phyloP scores from a whole-genome alignment of 2,797 vertebrate species.

The Rhinichthys osculus region DNA sequence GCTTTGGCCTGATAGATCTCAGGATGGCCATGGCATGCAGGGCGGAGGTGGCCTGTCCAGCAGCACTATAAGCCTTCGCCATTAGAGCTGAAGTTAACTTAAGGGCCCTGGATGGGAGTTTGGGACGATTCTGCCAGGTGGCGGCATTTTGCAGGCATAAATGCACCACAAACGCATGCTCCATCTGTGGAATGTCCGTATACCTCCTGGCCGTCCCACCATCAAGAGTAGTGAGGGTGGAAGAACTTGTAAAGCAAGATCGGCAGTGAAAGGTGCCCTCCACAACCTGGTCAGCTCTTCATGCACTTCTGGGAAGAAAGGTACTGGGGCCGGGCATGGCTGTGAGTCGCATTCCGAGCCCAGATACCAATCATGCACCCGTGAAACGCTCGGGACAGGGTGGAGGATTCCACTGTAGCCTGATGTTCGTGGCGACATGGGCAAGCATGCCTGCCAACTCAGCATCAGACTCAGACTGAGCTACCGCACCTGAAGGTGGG shows the following conservation, averaged over 20 bases:
- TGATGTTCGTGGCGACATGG: background rate
- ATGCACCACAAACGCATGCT: background rate
- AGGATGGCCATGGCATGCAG: background rate
- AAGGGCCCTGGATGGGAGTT: background rate
- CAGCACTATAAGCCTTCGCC: background rate
- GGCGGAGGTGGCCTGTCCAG: background rate
- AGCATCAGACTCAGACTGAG: background rate
- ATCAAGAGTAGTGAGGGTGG: background rate
- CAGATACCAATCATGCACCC: background rate
- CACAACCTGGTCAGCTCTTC: background rate
- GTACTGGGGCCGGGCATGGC: background rate
- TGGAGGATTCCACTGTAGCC: background rate
- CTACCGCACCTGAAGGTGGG: background rate
- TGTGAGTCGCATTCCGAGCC: background rate
- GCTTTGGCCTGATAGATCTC: background rate
- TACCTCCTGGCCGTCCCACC: background rate
- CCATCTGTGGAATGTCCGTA: background rate
- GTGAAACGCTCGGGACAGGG: accelerated
- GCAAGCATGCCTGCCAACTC: background rate
- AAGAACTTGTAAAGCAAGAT: background rate
- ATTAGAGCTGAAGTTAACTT: background rate
- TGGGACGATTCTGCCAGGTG: background rate
- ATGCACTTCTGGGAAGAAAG: background rate
- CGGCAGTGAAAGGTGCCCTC: background rate
- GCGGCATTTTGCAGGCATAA: background rate